phyloP scores from a whole-genome alignment of 2,797 vertebrate genomes.

The Microchirus variegatus region DNA sequence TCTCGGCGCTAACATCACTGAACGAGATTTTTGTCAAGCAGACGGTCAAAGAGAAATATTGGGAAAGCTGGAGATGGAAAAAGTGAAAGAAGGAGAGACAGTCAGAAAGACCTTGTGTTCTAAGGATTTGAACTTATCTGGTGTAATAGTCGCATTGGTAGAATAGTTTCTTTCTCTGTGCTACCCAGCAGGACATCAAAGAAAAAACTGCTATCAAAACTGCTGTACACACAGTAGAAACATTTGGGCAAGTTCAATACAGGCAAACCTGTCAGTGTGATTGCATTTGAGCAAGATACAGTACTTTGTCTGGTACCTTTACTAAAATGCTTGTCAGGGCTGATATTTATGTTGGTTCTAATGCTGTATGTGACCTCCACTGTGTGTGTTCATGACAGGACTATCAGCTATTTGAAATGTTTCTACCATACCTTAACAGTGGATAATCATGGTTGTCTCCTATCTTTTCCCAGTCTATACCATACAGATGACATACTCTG shows the following conservation, averaged over 20 bases:
- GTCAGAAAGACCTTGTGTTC: constrained; percentile 59
- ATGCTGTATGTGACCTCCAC: constrained; percentile 13
- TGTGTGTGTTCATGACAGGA: constrained; percentile 20
- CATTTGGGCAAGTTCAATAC: constrained; percentile 47
- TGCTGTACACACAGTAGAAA: constrained; percentile 52
- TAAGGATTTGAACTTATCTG: constrained; percentile 69
- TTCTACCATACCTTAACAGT: constrained; percentile 22
- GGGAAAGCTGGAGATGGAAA: constrained; percentile 54
- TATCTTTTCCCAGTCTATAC: constrained; percentile 31
- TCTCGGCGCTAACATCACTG: constrained; percentile 92
- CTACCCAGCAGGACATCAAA: constrained; percentile 64
- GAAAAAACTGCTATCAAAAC: constrained; percentile 56
- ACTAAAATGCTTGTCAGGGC: constrained; percentile 41
- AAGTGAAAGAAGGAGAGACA: constrained; percentile 48
- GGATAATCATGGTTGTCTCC: constrained; percentile 16
- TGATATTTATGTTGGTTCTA: constrained; percentile 55
- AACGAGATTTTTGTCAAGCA: constrained; percentile 78
- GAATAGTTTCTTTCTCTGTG: constrained; percentile 57
- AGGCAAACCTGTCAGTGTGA: constrained; percentile 47
- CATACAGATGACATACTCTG: constrained; percentile 31
- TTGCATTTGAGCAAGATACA: constrained; percentile 26
- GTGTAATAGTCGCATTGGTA: constrained; percentile 70
- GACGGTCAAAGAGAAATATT: constrained; percentile 67
- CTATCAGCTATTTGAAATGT: constrained; percentile 37
- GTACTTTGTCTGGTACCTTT: constrained; percentile 36